phyloP scores from a whole-genome alignment of 2,113 vertebrate species.

The Corythornis madagascariensis region DNA sequence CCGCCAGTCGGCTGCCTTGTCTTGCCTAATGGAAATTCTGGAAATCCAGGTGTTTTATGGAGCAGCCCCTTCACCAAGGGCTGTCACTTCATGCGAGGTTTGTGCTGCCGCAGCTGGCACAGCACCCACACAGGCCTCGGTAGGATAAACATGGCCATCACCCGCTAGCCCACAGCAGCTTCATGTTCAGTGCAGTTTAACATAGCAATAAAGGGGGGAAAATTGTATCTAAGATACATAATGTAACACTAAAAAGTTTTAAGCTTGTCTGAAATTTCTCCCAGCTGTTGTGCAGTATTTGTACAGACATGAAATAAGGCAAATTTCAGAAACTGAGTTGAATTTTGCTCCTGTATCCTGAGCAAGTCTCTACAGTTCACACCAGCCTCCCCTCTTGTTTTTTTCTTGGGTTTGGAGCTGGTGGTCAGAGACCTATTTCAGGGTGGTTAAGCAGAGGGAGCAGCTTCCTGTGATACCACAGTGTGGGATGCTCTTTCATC shows the following conservation, averaged over 20 bases:
- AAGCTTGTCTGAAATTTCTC: background rate
- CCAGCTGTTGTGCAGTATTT: background rate
- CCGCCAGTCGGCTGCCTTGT: fast-evolving
- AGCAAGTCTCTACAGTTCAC: background rate
- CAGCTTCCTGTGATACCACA: background rate
- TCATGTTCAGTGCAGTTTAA: background rate
- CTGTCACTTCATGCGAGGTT: fast-evolving
- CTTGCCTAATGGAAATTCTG: background rate
- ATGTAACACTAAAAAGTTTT: background rate
- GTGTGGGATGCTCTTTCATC: background rate
- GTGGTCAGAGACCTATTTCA: background rate
- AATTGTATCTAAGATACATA: background rate
- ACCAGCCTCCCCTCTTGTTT: fast-evolving
- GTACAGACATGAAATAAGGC: background rate
- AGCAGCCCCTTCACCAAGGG: no score
- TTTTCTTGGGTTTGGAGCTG: background rate
- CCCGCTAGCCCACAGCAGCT: background rate
- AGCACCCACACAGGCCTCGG: fast-evolving
- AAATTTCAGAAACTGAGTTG: background rate
- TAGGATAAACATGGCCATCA: fast-evolving
- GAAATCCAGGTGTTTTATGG: background rate
- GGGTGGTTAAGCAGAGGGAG: background rate
- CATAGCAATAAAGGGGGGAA: background rate
- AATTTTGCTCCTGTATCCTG: background rate
- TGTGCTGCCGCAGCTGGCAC: background rate